Percentiles rank a stretch among this genome's conserved stretches.
Conservation (phyloP, 1,140 invertebrate species). For the Pectinophora gossypiella region DNA sequence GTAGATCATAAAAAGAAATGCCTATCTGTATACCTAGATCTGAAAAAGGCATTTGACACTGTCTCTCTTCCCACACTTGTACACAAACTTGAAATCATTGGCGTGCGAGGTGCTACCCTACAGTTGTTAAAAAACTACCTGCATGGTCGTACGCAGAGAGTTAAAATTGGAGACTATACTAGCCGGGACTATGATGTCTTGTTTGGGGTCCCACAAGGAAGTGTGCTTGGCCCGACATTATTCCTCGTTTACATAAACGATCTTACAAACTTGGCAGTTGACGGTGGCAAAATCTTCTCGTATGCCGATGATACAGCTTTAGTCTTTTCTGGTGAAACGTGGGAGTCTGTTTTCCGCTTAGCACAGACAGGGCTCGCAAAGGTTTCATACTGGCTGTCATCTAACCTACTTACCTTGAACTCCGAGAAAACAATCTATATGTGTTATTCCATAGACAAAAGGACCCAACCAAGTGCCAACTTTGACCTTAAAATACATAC, state of each 20-base stretch:
- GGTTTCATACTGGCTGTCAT: not conserved
- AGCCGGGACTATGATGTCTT: not conserved
- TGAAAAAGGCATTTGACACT: conserved; percentile 2
- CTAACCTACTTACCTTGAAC: not conserved
- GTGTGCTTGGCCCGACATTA: not conserved
- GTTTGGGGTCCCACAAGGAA: not conserved
- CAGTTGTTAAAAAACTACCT: not conserved
- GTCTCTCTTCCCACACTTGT: not conserved
- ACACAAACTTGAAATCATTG: not conserved
- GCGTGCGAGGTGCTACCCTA: not conserved
- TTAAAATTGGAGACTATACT: not conserved
- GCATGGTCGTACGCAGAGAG: not conserved
- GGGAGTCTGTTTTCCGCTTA: not conserved
- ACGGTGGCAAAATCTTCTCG: not conserved
- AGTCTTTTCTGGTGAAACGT: not conserved
- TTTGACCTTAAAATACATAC: not conserved
- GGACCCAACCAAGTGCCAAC: not conserved
- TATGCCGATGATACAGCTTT: conserved; percentile 1
- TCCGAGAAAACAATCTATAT: not conserved
- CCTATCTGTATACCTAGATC: not conserved
- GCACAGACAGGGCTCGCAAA: not conserved
- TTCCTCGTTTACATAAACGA: not conserved
- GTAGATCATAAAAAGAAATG: not conserved
- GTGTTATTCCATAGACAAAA: not conserved
- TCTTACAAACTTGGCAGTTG: not conserved